Evolutionary conservation across 30 jellyfish, hydroid and myxozoan species (phyloP).

Genomic region (Hydra vulgaris): DNA sequence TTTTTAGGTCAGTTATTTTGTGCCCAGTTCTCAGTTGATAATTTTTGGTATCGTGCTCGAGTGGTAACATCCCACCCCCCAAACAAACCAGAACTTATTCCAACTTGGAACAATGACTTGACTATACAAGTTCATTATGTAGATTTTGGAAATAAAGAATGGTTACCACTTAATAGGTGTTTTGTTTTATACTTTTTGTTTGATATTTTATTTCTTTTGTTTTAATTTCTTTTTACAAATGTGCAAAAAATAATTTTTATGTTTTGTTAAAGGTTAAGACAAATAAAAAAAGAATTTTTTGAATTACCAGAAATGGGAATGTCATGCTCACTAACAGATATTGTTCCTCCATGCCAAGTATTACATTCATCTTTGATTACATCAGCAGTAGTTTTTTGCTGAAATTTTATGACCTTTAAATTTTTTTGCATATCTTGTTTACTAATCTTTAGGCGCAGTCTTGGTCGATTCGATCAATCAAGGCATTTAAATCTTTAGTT

Average conservation of each 20-base stretch:
- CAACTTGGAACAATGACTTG: constrained; percentile 73
- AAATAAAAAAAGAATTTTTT: constrained; percentile 44
- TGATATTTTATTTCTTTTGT: not conserved
- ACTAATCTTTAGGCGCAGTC: constrained; percentile 22
- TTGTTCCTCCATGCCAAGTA: constrained; percentile 79
- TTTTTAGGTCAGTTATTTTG: constrained; percentile 60
- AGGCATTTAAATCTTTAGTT: constrained; percentile 62
- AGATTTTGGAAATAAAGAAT: constrained; percentile 75
- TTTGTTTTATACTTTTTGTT: not conserved
- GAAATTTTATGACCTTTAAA: not conserved
- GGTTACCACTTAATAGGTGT: constrained; percentile 74
- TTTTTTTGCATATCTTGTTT: not conserved
- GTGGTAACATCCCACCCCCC: constrained; percentile 17
- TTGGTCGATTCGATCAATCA: constrained; percentile 68
- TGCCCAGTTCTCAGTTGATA: constrained; percentile 74
- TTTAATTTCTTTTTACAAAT: not conserved
- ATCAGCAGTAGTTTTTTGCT: not conserved
- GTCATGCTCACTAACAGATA: constrained; percentile 71
- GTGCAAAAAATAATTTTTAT: not conserved
- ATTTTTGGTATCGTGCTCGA: constrained; percentile 83
- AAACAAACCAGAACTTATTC: constrained; percentile 36
- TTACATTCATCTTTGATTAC: not conserved
- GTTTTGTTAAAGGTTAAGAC: constrained; percentile 43
- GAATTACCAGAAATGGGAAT: constrained; percentile 88
- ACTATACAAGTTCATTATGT: constrained; percentile 61